phyloP scores from a whole-genome alignment of 2,113 vertebrate genomes.

The Calidris pugnax region DNA sequence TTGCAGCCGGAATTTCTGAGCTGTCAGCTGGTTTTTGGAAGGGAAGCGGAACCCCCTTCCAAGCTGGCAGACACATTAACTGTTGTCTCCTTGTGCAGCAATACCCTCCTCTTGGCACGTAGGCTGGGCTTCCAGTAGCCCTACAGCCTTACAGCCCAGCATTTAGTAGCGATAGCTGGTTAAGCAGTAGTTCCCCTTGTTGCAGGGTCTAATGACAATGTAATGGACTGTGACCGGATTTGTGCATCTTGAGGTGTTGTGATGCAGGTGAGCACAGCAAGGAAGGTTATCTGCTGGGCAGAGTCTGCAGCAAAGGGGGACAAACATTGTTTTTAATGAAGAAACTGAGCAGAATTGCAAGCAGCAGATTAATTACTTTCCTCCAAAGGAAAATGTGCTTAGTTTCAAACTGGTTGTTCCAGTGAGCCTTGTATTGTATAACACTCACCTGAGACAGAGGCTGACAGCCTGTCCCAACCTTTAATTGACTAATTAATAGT shows the following conservation, averaged over 20 bases:
- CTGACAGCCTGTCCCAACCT: slow-evolving; percentile 64
- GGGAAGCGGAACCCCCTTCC: neutral
- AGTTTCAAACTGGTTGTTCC: slow-evolving; percentile 53
- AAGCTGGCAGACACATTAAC: neutral
- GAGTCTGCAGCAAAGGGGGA: neutral
- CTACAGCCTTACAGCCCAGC: neutral
- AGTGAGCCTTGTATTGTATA: slow-evolving; percentile 40
- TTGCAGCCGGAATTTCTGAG: neutral
- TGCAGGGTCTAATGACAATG: neutral
- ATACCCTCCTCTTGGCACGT: neutral
- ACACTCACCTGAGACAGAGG: slow-evolving; percentile 64
- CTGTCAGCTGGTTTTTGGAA: neutral
- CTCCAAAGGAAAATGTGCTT: slow-evolving; percentile 53
- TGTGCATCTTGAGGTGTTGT: neutral
- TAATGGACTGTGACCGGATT: neutral
- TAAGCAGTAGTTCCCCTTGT: neutral
- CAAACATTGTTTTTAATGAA: neutral
- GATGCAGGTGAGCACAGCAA: slow-evolving; percentile 2
- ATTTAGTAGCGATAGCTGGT: neutral
- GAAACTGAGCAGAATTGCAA: slow-evolving; percentile 44
- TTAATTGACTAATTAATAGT: slow-evolving; percentile 71
- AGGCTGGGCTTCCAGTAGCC: neutral
- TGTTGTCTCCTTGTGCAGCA: neutral
- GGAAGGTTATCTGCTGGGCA: slow-evolving; percentile 25
- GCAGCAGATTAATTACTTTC: slow-evolving; percentile 60